phyloP scores from a whole-genome alignment of 1,140 invertebrate species.

The Platyscapa corneri region DNA sequence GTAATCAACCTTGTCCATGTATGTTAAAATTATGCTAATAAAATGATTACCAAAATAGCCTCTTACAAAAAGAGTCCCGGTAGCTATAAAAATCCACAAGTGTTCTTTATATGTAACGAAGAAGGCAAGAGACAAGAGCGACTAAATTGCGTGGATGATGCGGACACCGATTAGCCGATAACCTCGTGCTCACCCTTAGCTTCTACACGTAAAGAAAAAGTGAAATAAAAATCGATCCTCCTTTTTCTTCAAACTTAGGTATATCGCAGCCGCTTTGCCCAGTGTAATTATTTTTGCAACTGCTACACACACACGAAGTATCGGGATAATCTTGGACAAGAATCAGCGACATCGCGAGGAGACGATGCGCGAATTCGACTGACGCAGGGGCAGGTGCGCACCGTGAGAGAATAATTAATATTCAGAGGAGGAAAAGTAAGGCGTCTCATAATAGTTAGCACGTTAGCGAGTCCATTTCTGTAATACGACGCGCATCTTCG shows the following conservation, averaged over 20 bases:
- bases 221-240: not conserved
- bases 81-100: not conserved
- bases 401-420: constrained; percentile 65
- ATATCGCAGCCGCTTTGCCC: constrained; percentile 51
- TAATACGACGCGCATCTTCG: constrained; percentile 22
- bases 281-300: constrained; percentile 58
- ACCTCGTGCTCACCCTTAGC: not conserved
- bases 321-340: constrained; percentile 51
- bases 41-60: not conserved
- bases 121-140: not conserved
- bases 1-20: not conserved
- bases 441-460: constrained; percentile 60
- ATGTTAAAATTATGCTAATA: not conserved
- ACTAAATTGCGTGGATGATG: not conserved
- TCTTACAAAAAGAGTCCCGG: not conserved
- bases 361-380: constrained; percentile 47
- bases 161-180: not conserved
- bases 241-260: not conserved
- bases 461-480: constrained; percentile 58
- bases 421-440: constrained; percentile 62
- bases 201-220: not conserved
- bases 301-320: constrained; percentile 47
- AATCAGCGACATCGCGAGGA: constrained; percentile 54
- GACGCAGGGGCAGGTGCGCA: constrained; percentile 53
- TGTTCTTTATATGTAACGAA: not conserved